Evolutionary conservation across 2,113 vertebrate species (phyloP).

Genomic region (Glaucomys volans): DNA sequence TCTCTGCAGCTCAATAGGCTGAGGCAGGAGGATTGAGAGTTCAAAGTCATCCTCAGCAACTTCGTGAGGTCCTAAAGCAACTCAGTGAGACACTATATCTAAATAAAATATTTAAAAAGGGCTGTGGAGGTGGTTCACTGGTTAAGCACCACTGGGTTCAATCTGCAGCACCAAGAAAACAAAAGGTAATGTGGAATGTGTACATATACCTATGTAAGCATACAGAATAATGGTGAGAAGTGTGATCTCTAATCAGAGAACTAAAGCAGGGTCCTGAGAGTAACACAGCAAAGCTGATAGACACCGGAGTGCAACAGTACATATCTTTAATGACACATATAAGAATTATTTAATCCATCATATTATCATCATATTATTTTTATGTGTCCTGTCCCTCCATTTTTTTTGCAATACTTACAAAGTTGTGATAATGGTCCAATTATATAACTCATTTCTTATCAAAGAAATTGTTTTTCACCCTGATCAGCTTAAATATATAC

Average conservation of each 20-base stretch:
- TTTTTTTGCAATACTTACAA: neutral
- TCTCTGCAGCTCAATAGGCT: no score
- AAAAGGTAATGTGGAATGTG: no score
- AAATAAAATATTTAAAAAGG: no score
- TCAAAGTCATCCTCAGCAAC: no score
- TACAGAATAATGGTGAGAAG: conserved; percentile 5
- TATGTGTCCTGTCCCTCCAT: neutral
- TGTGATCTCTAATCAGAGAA: conserved; percentile 22
- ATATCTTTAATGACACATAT: neutral
- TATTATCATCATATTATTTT: no score
- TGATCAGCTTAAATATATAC: neutral
- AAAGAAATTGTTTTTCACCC: neutral
- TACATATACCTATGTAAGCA: conserved; percentile 18
- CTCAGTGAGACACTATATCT: no score
- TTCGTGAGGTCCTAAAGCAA: no score
- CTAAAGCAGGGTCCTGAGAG: conserved; percentile 45
- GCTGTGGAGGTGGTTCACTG: no score
- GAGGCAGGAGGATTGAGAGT: no score
- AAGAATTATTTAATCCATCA: conserved; percentile 41
- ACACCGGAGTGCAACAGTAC: neutral
- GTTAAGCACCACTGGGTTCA: no score
- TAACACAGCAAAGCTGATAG: conserved; percentile 51
- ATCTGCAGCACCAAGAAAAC: no score
- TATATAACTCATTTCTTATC: neutral
- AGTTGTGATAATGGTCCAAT: neutral